Evolutionary conservation across 2,113 vertebrate species (phyloP).

Genomic region (Illadopsis cleaveri): DNA sequence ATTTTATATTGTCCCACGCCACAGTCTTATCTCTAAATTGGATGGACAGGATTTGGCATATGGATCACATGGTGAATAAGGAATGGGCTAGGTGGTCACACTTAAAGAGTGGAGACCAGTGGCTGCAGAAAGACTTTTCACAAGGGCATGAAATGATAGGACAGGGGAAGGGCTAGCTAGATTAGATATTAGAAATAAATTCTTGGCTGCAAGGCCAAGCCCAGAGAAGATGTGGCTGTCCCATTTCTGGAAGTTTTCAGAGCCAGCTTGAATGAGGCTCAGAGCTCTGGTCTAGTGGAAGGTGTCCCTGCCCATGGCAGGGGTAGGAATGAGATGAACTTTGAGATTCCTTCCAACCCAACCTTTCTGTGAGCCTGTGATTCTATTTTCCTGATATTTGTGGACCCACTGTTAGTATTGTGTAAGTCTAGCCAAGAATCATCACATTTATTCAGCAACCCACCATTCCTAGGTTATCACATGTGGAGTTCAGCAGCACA

Average conservation of each 20-base stretch:
- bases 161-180: neutral
- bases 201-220: neutral
- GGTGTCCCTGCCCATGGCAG: neutral
- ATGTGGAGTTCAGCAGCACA: neutral
- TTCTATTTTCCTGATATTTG: neutral
- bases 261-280: neutral
- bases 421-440: neutral
- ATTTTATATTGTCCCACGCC: neutral
- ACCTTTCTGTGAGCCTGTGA: neutral
- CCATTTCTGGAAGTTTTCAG: neutral
- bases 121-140: neutral
- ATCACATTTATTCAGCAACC: neutral
- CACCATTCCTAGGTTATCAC: neutral
- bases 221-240: no score
- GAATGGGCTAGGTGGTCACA: neutral
- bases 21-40: neutral
- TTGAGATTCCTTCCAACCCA: neutral
- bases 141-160: neutral
- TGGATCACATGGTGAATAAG: no score
- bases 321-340: neutral
- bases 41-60: neutral
- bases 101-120: neutral
- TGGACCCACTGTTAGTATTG: neutral
- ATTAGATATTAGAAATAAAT: neutral
- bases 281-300: neutral